A percentile compares a stretch with the other conserved stretches of the same genome.
These are phyloP conservation scores for Sciurus niger DNA, from an alignment of 2,113 vertebrate species.

Conservation along the genomic window DNA sequence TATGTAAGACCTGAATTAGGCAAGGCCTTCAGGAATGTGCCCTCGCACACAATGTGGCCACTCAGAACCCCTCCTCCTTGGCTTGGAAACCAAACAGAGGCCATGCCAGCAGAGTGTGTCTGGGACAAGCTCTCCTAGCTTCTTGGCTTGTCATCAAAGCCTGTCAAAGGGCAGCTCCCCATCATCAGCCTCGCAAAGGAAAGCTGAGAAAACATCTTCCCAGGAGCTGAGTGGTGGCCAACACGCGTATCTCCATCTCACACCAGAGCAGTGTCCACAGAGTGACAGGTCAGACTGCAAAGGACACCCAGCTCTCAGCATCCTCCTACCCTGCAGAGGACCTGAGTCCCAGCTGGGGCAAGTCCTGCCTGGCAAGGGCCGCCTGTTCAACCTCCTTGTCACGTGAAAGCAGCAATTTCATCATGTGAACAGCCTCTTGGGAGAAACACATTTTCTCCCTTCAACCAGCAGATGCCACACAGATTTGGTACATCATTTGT, in stretches of 20 bases:
- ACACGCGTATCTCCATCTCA: neutral
- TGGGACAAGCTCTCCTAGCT: slow-evolving; percentile 40
- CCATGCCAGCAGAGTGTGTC: slow-evolving; percentile 34
- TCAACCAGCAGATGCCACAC: slow-evolving; percentile 92
- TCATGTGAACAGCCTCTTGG: slow-evolving; percentile 85
- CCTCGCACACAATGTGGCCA: slow-evolving; percentile 21
- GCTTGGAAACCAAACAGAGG: neutral
- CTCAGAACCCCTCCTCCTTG: slow-evolving; percentile 14
- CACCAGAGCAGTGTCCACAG: neutral
- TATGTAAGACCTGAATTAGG: slow-evolving; percentile 70
- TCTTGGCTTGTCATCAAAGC: slow-evolving; percentile 77
- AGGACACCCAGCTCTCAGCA: neutral
- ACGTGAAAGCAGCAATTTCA: slow-evolving; percentile 83
- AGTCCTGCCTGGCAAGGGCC: slow-evolving; percentile 70
- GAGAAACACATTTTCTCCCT: slow-evolving; percentile 86
- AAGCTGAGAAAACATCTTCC: slow-evolving; percentile 73
- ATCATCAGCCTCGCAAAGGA: slow-evolving; percentile 41
- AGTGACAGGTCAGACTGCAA: neutral
- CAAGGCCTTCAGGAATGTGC: slow-evolving; percentile 58
- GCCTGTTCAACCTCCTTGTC: slow-evolving; percentile 79
- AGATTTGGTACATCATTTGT: slow-evolving; percentile 95
- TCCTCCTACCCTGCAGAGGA: neutral
- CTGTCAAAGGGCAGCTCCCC: slow-evolving; percentile 46
- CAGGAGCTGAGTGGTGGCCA: slow-evolving; percentile 20
- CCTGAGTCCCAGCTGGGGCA: neutral